Conservation (phyloP, 2,888 invertebrate species). For the Cataglyphis cursor region DNA sequence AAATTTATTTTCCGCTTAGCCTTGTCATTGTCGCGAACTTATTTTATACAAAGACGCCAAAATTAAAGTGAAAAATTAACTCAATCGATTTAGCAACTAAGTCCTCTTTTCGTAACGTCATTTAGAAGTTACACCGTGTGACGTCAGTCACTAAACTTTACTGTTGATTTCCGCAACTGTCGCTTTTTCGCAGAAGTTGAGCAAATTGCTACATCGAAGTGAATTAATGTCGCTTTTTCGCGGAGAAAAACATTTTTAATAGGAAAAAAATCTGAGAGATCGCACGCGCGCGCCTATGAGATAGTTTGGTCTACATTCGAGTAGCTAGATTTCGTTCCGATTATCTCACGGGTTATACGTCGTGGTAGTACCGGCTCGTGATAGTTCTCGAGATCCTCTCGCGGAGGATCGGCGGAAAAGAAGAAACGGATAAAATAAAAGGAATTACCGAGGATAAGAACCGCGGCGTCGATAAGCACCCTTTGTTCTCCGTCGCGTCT, state of each 20-base stretch:
- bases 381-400: conserved; percentile 59
- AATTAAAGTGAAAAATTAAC: conserved; percentile 51
- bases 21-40: conserved; percentile 18
- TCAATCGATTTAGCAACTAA: conserved; percentile 26
- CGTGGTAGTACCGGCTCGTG: background rate
- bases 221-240: conserved; percentile 46
- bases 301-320: conserved; percentile 69
- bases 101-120: conserved; percentile 5
- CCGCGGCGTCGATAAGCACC: conserved; percentile 83
- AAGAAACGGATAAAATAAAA: conserved; percentile 76
- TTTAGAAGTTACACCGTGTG: conserved; percentile 47
- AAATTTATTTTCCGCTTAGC: background rate
- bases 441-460: conserved; percentile 79
- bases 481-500: conserved; percentile 79
- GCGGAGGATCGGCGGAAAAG: conserved; percentile 51
- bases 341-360: conserved; percentile 71
- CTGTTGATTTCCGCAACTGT: conserved; percentile 54
- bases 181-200: conserved; percentile 48
- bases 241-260: conserved; percentile 44
- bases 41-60: background rate
- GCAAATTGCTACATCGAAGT: conserved; percentile 52
- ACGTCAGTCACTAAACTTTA: conserved; percentile 53
- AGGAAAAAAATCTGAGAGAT: conserved; percentile 18
- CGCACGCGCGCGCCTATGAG: background rate
- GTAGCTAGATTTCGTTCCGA: conserved; percentile 65